A percentile compares a stretch with the other conserved stretches of the same genome.
phyloP scores from a whole-genome alignment of 1,140 invertebrate genomes.

The Leptopilina boulardi region DNA sequence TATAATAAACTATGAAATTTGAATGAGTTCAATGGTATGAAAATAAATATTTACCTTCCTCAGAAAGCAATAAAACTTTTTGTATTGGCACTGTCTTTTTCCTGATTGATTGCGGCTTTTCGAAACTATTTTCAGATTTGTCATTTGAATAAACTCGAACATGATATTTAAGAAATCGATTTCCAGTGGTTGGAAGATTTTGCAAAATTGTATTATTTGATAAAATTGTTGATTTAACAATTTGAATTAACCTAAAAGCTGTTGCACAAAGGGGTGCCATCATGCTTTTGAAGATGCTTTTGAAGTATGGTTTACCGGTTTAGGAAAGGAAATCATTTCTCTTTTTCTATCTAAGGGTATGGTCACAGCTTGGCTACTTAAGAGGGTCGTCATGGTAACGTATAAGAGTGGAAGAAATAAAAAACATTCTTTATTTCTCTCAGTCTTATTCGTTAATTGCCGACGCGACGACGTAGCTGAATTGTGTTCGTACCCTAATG shows the following conservation, averaged over 20 bases:
- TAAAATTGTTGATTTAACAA: background rate
- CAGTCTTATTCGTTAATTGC: too few relatives aligned
- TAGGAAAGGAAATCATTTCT: too few relatives aligned
- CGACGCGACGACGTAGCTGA: too few relatives aligned
- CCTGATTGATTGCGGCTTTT: background rate
- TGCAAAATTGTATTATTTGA: background rate
- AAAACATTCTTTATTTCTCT: too few relatives aligned
- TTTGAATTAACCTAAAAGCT: background rate
- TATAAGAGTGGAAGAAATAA: too few relatives aligned
- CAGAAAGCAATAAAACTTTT: conserved; percentile 28
- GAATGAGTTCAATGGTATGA: background rate
- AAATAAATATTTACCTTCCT: conserved; percentile 24
- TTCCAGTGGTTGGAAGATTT: background rate
- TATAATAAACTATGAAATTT: too few relatives aligned
- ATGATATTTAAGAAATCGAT: background rate
- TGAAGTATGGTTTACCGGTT: background rate
- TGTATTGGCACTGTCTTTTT: conserved; percentile 6
- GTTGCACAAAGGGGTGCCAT: background rate
- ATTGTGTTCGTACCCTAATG: too few relatives aligned
- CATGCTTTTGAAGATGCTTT: background rate
- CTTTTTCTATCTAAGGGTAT: too few relatives aligned
- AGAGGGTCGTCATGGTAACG: too few relatives aligned
- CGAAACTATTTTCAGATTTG: background rate
- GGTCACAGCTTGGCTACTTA: too few relatives aligned
- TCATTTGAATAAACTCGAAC: background rate